Percentiles rank a stretch among this genome's conserved stretches.
These are phyloP conservation scores for Phycodurus eques DNA, from an alignment of 2,113 vertebrate species.

Conservation along the genomic window DNA sequence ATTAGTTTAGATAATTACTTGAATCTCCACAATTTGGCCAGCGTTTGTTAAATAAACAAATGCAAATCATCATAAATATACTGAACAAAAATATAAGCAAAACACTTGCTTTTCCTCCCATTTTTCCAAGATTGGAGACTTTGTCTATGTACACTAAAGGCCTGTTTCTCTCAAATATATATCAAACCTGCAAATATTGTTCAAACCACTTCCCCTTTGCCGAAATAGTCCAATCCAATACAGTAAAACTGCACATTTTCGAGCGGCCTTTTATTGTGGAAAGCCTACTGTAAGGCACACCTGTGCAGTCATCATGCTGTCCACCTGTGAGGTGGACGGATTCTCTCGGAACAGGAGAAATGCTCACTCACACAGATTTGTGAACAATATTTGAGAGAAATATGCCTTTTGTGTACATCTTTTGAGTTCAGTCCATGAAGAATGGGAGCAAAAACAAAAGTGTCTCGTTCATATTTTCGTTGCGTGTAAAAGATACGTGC, in stretches of 20 bases:
- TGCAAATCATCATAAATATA: constrained; percentile 6
- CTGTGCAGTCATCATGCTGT: background rate
- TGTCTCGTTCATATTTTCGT: background rate
- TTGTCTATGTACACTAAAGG: background rate
- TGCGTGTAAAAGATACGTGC: constrained; percentile 46
- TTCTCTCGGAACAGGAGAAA: background rate
- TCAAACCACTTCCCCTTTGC: background rate
- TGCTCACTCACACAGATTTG: background rate
- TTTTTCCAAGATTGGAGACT: background rate
- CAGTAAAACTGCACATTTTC: too few species aligned
- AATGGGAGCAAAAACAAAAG: background rate
- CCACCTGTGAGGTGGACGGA: background rate
- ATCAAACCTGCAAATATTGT: background rate
- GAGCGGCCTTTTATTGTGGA: too few species aligned
- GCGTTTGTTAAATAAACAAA: constrained; percentile 48
- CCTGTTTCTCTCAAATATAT: background rate
- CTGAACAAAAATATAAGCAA: background rate
- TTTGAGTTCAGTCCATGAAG: background rate
- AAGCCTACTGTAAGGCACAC: background rate
- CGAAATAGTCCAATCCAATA: background rate
- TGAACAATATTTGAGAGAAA: background rate
- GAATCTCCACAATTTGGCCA: constrained; percentile 52
- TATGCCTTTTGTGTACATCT: background rate
- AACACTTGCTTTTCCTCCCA: background rate
- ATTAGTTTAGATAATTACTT: constrained; percentile 49